These are phyloP conservation scores for Chalcis sispes DNA, from an alignment of 2,888 invertebrate species.

Conservation along the genomic window DNA sequence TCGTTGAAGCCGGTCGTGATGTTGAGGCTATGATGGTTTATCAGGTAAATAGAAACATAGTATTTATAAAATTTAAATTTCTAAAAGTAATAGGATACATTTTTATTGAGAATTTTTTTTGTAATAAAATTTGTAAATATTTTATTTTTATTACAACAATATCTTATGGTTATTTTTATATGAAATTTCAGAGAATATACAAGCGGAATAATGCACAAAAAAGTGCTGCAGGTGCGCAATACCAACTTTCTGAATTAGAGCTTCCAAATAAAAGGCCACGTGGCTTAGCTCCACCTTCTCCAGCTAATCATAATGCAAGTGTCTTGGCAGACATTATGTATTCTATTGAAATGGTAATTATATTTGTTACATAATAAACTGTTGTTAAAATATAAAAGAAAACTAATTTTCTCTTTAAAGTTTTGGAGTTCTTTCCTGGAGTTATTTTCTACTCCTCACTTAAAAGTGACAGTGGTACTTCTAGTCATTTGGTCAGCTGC, in stretches of 20 bases:
- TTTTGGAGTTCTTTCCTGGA: conserved; percentile 84
- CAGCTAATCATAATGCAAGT: conserved; percentile 77
- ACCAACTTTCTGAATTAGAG: conserved; percentile 83
- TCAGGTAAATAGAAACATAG: conserved; percentile 78
- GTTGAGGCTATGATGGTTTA: conserved; percentile 88
- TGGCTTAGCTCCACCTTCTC: conserved; percentile 74
- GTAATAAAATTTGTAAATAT: not conserved
- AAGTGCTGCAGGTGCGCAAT: conserved; percentile 75
- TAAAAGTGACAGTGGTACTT: conserved; percentile 81
- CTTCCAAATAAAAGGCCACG: conserved; percentile 81
- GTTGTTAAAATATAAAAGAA: not conserved
- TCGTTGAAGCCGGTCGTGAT: conserved; percentile 85
- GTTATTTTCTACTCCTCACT: conserved; percentile 81
- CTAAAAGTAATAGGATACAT: too few species aligned
- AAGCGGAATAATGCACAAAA: conserved; percentile 78
- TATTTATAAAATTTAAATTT: not conserved
- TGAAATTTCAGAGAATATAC: conserved; percentile 78
- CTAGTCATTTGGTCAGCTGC: conserved; percentile 79
- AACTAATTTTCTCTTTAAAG: conserved; percentile 74
- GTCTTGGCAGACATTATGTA: conserved; percentile 76
- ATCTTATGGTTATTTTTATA: conserved; percentile 4
- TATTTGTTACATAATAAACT: conserved; percentile 67
- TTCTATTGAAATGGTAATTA: conserved; percentile 76
- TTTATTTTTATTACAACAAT: conserved; percentile 1
- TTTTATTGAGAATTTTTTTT: not conserved